These are phyloP conservation scores for Orthonevra nobilis DNA, from an alignment of 2,888 invertebrate species.

Conservation along the genomic window DNA sequence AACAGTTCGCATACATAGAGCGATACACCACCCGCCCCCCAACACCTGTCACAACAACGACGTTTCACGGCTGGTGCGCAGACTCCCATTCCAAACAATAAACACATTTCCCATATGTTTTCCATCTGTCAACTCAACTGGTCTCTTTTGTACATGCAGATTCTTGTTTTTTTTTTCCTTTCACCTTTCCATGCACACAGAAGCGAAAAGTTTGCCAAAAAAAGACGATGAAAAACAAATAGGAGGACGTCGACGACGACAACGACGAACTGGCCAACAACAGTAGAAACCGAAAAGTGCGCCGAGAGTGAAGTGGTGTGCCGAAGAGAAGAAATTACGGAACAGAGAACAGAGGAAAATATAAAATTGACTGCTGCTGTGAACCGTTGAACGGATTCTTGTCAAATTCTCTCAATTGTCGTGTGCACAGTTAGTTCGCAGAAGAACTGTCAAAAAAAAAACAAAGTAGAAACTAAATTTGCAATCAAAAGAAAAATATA, in stretches of 20 bases:
- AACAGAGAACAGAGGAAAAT: conserved; percentile 23
- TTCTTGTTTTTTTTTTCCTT: conserved; percentile 20
- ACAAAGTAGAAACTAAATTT: neutral
- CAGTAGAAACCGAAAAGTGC: conserved; percentile 23
- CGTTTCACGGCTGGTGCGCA: neutral
- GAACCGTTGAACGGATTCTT: no score
- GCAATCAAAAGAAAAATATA: conserved; percentile 6
- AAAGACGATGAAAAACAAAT: no score
- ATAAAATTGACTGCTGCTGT: neutral
- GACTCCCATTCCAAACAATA: conserved; percentile 36
- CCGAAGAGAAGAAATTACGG: conserved; percentile 2
- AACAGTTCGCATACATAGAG: no score
- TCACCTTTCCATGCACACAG: conserved; percentile 25
- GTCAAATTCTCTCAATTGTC: conserved; percentile 24
- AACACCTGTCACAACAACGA: no score
- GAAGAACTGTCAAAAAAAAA: conserved; percentile 40
- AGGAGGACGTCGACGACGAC: no score
- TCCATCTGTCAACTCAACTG: conserved; percentile 67
- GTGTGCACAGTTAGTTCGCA: conserved; percentile 1
- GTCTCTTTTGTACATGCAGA: conserved; percentile 44
- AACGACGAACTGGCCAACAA: no score
- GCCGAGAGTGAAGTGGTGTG: conserved; percentile 9
- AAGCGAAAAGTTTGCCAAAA: conserved; percentile 19
- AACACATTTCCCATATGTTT: conserved; percentile 48
- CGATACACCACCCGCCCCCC: neutral